Evolutionary conservation across 2,113 vertebrate species (phyloP), one percentile per base, ranked within the genome.

Genomic region (Gopherus flavomarginatus): DNA sequence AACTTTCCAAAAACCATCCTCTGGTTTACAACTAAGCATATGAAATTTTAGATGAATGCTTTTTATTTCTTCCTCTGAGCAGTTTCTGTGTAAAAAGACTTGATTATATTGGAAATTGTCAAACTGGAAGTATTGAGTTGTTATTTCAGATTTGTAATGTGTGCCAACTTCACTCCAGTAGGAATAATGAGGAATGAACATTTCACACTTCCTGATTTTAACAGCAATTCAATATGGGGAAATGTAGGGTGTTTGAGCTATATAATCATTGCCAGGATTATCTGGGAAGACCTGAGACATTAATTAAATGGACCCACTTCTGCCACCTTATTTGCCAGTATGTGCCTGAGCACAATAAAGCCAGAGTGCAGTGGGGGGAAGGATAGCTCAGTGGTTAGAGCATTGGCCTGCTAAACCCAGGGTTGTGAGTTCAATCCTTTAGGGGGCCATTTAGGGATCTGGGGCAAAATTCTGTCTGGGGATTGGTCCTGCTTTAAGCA

Each of bases 1-100:
- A 86, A 97, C 81, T 97, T 93, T 89, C 84, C 82, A 47, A 42
- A 94, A 95, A 95, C 7, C 19, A 22, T 0, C 38, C 57, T 89
- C 80, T 96, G 80, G 90, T 54, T 89, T 96, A 87, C 44, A 96
- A 81, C 50, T 80, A 42, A 84, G 56, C 42, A 53, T 0, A 5
- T 87, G 92, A 93, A 16, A 86, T 53, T 87, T 93, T 49, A 80
- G 83, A 53, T 0, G 0, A 80, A 77, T 90, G 69, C 47, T 62
- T n/a, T 35, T 90, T 22, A 6, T 97, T 96, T 65, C 56, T 17
- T 35, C 31, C 31, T 65, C 31, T 35, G 31, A 24, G 38, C 22
- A 42, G 72, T 22, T 75, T 75, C 19, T 42, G 21, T 42, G 22
- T 24, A 42, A 75, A 75, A 22, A 35, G 62, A 42, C 11, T 24